Percentiles rank a stretch among this genome's conserved stretches.
phyloP scores from a whole-genome alignment of 2,113 vertebrate genomes.

The Anser brachyrhynchus region DNA sequence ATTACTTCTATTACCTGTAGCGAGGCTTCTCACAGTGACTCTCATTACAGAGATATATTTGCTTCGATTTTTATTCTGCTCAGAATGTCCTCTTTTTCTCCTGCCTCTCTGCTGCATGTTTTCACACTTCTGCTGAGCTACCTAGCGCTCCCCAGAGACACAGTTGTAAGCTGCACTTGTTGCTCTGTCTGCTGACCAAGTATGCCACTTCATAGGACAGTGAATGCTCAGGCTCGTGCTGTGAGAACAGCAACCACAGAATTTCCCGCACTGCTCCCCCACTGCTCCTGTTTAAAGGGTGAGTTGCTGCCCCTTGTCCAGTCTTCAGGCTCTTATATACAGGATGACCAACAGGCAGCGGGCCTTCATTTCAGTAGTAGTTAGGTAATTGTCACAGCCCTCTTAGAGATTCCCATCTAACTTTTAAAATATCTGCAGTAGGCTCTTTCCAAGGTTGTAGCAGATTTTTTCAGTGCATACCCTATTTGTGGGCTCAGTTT shows the following conservation, averaged over 20 bases:
- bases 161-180: accelerated
- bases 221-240: neutral
- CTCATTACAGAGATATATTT: neutral
- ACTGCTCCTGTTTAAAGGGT: neutral
- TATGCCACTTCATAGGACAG: neutral
- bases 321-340: neutral
- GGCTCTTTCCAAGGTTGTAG: neutral
- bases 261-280: neutral
- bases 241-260: neutral
- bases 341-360: neutral
- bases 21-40: neutral
- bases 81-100: neutral
- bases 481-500: neutral
- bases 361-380: neutral
- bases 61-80: neutral
- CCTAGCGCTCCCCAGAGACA: neutral
- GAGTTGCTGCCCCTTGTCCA: neutral
- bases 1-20: neutral
- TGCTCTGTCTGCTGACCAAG: neutral
- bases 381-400: neutral
- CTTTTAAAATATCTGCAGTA: neutral
- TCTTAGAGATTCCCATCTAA: neutral
- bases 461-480: accelerated
- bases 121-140: neutral
- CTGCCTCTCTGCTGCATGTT: neutral